A percentile compares a stretch with the other conserved stretches of the same genome.
Conservation (phyloP, 2,888 invertebrate genomes). For the Atrina japonica region DNA sequence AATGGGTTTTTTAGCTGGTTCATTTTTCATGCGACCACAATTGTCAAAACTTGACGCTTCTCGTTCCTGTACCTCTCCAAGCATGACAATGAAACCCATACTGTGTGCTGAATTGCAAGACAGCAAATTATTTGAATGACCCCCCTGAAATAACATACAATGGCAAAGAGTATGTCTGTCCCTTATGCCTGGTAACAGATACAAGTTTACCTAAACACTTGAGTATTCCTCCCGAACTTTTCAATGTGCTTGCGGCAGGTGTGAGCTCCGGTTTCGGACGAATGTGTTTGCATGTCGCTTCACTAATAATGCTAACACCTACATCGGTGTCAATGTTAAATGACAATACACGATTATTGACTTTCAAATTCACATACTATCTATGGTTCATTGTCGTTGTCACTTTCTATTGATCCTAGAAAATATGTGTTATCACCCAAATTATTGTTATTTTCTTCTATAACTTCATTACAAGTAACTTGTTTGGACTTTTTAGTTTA, state of each 20-base stretch:
- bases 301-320: not conserved
- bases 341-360: not conserved
- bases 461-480: not conserved
- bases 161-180: constrained; percentile 6
- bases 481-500: not conserved
- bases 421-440: constrained; percentile 16
- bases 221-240: not conserved
- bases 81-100: not conserved
- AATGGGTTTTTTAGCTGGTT: constrained; percentile 23
- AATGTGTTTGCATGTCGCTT: not conserved
- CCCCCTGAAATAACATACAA: not conserved
- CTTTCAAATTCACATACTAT: not conserved
- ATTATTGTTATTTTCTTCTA: not conserved
- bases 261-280: not conserved
- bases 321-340: not conserved
- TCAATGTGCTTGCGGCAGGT: not conserved
- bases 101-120: not conserved
- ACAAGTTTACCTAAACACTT: not conserved
- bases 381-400: not conserved
- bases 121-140: not conserved
- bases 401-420: constrained; percentile 13
- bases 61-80: not conserved
- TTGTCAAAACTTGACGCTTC: not conserved
- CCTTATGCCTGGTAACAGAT: not conserved
- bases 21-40: not conserved